Percentiles rank a stretch among this genome's conserved stretches.
phyloP scores from a whole-genome alignment of 2,113 vertebrate species.

The Theristicus caerulescens region DNA sequence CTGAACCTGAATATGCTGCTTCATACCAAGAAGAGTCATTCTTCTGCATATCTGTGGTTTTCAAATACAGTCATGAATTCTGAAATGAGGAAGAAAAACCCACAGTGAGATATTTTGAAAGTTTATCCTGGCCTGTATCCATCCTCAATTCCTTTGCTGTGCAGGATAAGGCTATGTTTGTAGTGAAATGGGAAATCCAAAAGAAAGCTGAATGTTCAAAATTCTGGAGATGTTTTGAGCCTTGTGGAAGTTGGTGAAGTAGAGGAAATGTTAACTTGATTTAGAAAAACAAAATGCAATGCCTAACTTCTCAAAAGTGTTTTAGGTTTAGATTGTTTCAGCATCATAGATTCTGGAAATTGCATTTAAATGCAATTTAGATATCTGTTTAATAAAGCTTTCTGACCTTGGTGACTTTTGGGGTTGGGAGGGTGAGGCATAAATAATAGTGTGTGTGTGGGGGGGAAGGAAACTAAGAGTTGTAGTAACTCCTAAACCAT shows the following conservation, averaged over 20 bases:
- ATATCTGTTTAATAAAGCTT: neutral
- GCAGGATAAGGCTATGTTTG: neutral
- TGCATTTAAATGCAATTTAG: neutral
- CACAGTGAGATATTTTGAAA: conserved; percentile 5
- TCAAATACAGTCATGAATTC: neutral
- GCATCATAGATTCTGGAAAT: neutral
- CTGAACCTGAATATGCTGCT: neutral
- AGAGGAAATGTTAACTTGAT: neutral
- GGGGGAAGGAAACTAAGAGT: neutral
- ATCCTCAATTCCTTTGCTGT: neutral
- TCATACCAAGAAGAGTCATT: neutral
- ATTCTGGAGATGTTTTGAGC: neutral
- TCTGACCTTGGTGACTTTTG: neutral
- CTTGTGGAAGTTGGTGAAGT: neutral
- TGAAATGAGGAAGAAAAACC: neutral
- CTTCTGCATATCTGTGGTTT: conserved; percentile 40
- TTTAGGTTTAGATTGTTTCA: neutral
- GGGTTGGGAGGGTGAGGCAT: neutral
- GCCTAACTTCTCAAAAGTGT: neutral
- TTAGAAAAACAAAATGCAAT: neutral
- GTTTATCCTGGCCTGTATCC: conserved; percentile 10
- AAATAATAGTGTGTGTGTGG: neutral
- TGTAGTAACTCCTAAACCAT: neutral
- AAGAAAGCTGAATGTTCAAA: neutral
- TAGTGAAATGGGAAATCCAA: neutral